A percentile compares a stretch with the other conserved stretches of the same genome.
Conservation (phyloP, 1,140 invertebrate genomes). For the Hetaerina americana region DNA sequence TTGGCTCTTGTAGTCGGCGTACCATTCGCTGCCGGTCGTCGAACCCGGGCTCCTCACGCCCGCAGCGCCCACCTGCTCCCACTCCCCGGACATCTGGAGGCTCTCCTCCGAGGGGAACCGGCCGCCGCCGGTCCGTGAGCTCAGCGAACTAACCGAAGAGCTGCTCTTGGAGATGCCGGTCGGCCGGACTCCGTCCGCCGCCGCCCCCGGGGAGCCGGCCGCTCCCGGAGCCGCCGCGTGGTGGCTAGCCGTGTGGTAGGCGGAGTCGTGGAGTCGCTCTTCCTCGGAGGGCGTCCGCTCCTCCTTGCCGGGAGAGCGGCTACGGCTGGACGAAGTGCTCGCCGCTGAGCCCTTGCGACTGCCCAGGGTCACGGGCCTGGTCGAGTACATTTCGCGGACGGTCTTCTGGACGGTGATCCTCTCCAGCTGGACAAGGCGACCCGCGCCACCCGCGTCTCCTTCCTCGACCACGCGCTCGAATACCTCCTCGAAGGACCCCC, state of each 20-base stretch:
- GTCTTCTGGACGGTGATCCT: conserved; percentile 46
- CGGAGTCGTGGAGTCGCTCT: conserved; percentile 37
- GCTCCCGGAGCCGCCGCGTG: conserved; percentile 2
- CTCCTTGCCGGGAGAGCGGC: not conserved
- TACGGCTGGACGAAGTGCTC: conserved; percentile 5
- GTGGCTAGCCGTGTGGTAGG: conserved; percentile 34
- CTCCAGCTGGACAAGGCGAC: conserved; percentile 50
- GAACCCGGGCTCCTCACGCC: conserved; percentile 21
- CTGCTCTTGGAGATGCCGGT: conserved; percentile 27
- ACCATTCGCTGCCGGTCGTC: conserved; percentile 37
- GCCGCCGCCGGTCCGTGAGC: conserved; percentile 19
- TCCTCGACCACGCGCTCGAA: conserved; percentile 44
- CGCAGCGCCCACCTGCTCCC: conserved; percentile 16
- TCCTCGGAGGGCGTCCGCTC: conserved; percentile 38
- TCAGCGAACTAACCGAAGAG: conserved; percentile 34
- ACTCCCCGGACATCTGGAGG: conserved; percentile 24
- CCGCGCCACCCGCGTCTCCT: conserved; percentile 39
- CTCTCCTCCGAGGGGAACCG: conserved; percentile 45
- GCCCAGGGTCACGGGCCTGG: not conserved
- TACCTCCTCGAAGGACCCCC: conserved; percentile 38
- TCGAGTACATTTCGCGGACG: conserved; percentile 28
- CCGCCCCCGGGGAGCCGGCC: conserved; percentile 26
- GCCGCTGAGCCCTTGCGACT: conserved; percentile 7
- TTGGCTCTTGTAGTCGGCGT: conserved; percentile 40
- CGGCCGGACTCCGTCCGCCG: conserved; percentile 8